Evolutionary conservation across 2,888 invertebrate genomes (phyloP).

Genomic region (Leptinotarsa peninsularis): DNA sequence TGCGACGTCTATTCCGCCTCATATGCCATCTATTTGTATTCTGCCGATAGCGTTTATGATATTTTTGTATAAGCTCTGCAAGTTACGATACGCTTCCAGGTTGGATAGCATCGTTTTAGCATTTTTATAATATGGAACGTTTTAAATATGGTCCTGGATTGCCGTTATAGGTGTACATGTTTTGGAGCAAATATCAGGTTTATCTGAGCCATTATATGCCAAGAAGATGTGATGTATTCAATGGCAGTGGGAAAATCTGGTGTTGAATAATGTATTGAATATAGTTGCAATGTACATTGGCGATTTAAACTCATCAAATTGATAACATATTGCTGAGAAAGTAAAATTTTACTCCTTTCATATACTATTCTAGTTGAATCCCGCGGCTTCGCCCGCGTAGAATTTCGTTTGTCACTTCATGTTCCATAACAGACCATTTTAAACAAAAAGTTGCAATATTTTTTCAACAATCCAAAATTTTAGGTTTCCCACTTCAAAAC

Average conservation of each 20-base stretch:
- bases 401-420: no score
- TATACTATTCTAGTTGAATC: no score
- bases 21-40: slow-evolving; percentile 38
- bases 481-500: no score
- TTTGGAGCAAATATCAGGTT: neutral
- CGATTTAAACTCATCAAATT: no score
- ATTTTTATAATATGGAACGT: slow-evolving; percentile 43
- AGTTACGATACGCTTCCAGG: slow-evolving; percentile 36
- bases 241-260: neutral
- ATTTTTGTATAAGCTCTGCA: slow-evolving; percentile 40
- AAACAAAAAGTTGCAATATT: no score
- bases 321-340: no score
- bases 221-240: neutral
- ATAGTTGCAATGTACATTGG: no score
- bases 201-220: neutral
- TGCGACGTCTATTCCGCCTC: slow-evolving; percentile 5
- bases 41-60: slow-evolving; percentile 42
- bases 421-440: no score
- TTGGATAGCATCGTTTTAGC: slow-evolving; percentile 39
- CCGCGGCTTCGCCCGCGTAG: no score
- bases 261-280: neutral
- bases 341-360: no score
- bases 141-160: slow-evolving; percentile 32
- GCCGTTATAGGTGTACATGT: slow-evolving; percentile 28
- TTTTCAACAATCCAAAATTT: no score